Percentiles rank a stretch among this genome's conserved stretches.
Conservation (phyloP, 2,888 invertebrate genomes). For the Spisula subtruncata region DNA sequence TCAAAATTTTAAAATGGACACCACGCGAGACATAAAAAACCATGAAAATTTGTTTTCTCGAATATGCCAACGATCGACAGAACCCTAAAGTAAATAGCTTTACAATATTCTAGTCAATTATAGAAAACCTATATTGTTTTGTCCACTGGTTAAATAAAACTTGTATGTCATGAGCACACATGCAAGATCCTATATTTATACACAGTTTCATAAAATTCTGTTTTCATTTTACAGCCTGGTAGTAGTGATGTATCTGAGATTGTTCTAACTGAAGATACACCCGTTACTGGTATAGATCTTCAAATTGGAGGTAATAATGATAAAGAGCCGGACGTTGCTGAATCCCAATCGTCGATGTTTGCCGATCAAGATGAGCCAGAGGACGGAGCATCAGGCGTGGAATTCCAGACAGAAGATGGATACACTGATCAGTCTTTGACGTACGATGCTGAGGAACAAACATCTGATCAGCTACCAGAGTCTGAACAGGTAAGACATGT, state of each 20-base stretch:
- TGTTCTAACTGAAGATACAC: conserved; percentile 81
- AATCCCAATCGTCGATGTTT: conserved; percentile 15
- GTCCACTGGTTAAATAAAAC: too few relatives aligned
- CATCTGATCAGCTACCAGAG: conserved; percentile 42
- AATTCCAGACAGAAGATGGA: background rate
- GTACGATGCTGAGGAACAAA: conserved; percentile 26
- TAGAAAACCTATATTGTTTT: too few relatives aligned
- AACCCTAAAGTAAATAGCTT: too few relatives aligned
- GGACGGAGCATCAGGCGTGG: background rate
- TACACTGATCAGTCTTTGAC: conserved; percentile 4
- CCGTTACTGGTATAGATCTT: conserved; percentile 63
- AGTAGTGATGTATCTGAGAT: conserved; percentile 76
- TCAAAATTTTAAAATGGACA: too few relatives aligned
- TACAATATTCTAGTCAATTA: too few relatives aligned
- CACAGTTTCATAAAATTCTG: background rate
- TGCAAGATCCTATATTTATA: too few relatives aligned
- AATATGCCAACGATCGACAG: too few relatives aligned
- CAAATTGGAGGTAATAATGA: conserved; percentile 29
- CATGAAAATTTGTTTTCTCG: too few relatives aligned
- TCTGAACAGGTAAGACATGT: conserved; percentile 27
- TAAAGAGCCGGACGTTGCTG: conserved; percentile 36
- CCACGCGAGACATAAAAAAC: too few relatives aligned
- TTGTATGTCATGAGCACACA: too few relatives aligned
- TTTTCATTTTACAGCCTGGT: conserved; percentile 49
- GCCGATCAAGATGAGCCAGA: conserved; percentile 8